phyloP scores from a whole-genome alignment of 2,113 vertebrate species.

The Lepus europaeus region DNA sequence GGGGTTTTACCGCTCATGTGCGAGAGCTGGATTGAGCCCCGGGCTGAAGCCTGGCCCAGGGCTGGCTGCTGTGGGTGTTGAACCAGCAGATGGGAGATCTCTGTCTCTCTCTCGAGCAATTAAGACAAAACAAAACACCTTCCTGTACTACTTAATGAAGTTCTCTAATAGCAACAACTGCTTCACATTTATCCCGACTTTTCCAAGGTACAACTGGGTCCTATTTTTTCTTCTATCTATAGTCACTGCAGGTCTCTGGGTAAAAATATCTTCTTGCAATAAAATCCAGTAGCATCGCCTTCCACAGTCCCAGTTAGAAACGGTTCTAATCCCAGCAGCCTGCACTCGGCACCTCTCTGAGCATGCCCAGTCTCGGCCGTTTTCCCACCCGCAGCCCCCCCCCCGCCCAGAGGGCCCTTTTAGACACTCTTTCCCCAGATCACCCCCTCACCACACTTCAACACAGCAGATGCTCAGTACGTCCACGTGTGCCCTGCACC shows the following conservation, averaged over 20 bases:
- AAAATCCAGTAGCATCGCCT: slow-evolving; percentile 8
- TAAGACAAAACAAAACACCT: not conserved
- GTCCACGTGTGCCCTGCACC: not conserved
- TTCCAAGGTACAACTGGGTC: not conserved
- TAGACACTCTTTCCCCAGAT: not conserved
- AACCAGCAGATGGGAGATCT: no score
- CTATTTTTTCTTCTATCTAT: slow-evolving; percentile 9
- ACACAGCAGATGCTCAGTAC: not conserved
- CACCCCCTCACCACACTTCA: not conserved
- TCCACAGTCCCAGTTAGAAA: not conserved
- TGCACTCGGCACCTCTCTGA: not conserved
- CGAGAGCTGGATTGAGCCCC: no score
- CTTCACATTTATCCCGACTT: not conserved
- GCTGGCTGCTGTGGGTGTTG: no score
- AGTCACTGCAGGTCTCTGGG: not conserved
- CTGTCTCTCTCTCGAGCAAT: no score
- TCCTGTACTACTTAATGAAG: not conserved
- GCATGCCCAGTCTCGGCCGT: not conserved
- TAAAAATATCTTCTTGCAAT: slow-evolving; percentile 29
- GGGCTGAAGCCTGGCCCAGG: not conserved
- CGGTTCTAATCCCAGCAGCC: not conserved
- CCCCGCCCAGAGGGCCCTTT: not conserved
- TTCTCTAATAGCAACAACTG: not conserved
- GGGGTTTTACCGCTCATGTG: no score
- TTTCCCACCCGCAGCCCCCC: not conserved